Conservation (phyloP, 2,797 vertebrate species). For the Xenentodon cancila region DNA sequence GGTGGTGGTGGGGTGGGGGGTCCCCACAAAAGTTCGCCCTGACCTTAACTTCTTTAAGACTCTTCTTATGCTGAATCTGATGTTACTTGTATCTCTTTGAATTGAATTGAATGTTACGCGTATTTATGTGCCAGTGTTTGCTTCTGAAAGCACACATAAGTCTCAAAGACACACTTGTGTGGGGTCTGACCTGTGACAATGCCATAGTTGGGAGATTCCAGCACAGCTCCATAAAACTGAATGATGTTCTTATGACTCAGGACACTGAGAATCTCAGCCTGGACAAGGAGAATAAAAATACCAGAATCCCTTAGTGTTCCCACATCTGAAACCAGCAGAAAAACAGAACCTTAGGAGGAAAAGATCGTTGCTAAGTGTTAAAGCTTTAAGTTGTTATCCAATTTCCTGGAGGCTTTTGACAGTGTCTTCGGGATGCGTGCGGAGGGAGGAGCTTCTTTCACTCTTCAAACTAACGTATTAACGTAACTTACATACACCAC, state of each 20-base stretch:
- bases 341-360: constrained; percentile 3
- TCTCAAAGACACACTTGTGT: constrained; percentile 21
- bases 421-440: constrained; percentile 5
- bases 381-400: neutral
- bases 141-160: constrained; percentile 18
- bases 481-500: constrained; percentile 30
- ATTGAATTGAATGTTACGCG: neutral
- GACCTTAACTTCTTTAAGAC: neutral
- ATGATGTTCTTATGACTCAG: constrained; percentile 99
- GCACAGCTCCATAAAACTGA: constrained; percentile 97
- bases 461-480: constrained; percentile 37
- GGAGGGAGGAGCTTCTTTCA: constrained; percentile 23
- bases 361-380: neutral
- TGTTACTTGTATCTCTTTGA: neutral
- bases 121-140: constrained; percentile 2
- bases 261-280: constrained; percentile 98
- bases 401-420: constrained; percentile 6
- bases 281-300: constrained; percentile 35
- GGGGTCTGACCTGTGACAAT: constrained; percentile 94
- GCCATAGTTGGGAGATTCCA: constrained; percentile 96
- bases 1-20: neutral
- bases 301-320: constrained; percentile 14
- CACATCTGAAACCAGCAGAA: constrained; percentile 3
- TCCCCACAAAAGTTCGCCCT: neutral
- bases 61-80: constrained; percentile 2